Base-by-base conservation (phyloP, 92 coral and sea anemone species). In the Scolanthus callimorphus region DNA sequence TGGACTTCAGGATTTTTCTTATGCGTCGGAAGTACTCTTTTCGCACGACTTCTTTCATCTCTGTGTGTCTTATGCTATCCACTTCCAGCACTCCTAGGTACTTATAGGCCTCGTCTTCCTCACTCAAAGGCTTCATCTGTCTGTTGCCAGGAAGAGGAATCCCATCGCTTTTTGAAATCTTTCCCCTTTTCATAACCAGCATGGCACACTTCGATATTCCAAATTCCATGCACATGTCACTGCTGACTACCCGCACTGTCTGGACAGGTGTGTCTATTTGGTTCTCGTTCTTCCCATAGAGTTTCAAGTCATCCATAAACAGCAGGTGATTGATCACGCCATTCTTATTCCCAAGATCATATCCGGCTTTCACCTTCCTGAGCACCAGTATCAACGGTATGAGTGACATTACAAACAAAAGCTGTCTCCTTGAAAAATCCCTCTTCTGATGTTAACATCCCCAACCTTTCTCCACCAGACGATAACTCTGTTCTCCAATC, bases 211-310 rank as follows among this genome's bases (percentile, higher is more conserved):
- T 78, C 51, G 51, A 38, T 17, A 77, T 22, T 2, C 65, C 64
- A 77, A 77, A 77, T 56, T 66, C 69, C 71, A 51, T 73, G 25
- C 76, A 22, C 31, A 59, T 66, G 31, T 80, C 86, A 49, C 38
- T 15, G 24, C 70, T 68, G 52, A 59, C 49, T 15, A 52, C 62
- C 23, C 65, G 62, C 27, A 77, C 71, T 25, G 77, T 60, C 13
- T 69, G 27, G 27, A 76, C 30, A 15, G 52, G 30, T 27, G 71
- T 59, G 30, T 77, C 77, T 25, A 68, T 34, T 57, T 78, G 72
- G 23, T 54, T 25, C 49, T 70, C 60, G 43, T 60, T 50, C 57
- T 52, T 30, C 34, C 79, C 60, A 55, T 21, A 78, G 41, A 70
- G 73, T 72, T 78, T 69, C 29, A 70, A 49, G 47, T 78, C 67